A percentile compares a stretch with the other conserved stretches of the same genome.
phyloP scores from a whole-genome alignment of 2,797 vertebrate species.

The Todus mexicanus region DNA sequence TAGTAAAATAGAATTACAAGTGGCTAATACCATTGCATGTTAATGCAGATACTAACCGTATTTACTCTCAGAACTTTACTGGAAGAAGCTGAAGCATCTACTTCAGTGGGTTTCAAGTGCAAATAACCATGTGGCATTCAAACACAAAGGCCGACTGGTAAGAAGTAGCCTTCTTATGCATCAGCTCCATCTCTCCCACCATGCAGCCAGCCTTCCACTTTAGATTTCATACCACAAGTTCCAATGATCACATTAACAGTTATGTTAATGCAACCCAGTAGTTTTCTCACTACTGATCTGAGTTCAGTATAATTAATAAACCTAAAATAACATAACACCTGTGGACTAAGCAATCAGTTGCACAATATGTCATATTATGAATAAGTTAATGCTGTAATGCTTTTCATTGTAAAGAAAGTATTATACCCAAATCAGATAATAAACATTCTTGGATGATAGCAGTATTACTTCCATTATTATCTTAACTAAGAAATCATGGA shows the following conservation, averaged over 20 bases:
- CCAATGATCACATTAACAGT: not conserved
- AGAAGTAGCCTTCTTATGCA: not conserved
- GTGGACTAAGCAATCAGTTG: not conserved
- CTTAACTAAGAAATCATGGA: not conserved
- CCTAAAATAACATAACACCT: not conserved
- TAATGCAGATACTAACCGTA: not conserved
- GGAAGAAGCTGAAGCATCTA: not conserved
- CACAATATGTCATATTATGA: not conserved
- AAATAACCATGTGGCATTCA: not conserved
- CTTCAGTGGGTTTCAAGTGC: not conserved
- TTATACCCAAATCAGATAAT: not conserved
- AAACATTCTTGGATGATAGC: too few relatives aligned
- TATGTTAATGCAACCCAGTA: not conserved
- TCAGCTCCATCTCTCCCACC: not conserved
- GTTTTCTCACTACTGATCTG: not conserved
- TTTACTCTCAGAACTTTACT: not conserved
- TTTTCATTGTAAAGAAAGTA: not conserved
- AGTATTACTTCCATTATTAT: not conserved
- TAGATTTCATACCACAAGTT: not conserved
- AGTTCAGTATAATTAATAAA: not conserved
- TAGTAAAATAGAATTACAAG: not conserved
- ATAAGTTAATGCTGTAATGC: not conserved
- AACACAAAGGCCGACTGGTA: not conserved
- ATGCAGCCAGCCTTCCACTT: not conserved
- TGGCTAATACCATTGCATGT: not conserved